Evolutionary conservation across 35 echinoderm and acorn worm genomes (phyloP).

Genomic region (Stichopus chloronotus): DNA sequence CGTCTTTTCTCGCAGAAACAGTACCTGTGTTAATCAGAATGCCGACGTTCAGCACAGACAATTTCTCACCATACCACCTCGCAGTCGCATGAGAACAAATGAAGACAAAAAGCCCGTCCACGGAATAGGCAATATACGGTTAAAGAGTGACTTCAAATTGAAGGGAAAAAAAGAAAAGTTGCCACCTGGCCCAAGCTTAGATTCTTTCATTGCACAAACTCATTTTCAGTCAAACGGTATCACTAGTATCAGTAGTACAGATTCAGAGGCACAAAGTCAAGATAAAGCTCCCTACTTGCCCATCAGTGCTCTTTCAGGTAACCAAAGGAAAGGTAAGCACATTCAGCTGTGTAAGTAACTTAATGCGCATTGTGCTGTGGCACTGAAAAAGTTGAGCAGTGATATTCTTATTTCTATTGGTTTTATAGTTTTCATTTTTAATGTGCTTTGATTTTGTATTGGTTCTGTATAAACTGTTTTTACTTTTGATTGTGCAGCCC

Average conservation of each 20-base stretch:
- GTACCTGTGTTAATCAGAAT: not conserved
- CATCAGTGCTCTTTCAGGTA: not conserved
- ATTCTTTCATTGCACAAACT: not conserved
- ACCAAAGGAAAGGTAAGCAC: not conserved
- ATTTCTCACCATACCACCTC: no score
- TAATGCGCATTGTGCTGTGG: not conserved
- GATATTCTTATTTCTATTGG: no score
- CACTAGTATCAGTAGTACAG: not conserved
- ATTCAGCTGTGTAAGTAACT: not conserved
- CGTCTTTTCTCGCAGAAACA: not conserved
- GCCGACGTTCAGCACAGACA: no score
- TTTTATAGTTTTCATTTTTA: no score
- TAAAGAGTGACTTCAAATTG: not conserved
- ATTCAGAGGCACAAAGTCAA: not conserved
- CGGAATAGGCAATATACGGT: not conserved
- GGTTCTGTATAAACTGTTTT: no score
- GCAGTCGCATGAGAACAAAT: no score
- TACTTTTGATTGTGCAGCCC: no score
- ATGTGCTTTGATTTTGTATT: no score
- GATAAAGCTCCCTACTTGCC: not conserved
- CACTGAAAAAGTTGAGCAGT: not conserved
- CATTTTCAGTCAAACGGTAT: not conserved
- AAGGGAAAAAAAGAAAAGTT: not conserved
- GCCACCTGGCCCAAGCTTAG: not conserved
- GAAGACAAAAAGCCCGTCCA: not conserved